A percentile compares a stretch with the other conserved stretches of the same genome.
Evolutionary conservation across 2,113 vertebrate species (phyloP).

Genomic region (Myotis lucifugus): DNA sequence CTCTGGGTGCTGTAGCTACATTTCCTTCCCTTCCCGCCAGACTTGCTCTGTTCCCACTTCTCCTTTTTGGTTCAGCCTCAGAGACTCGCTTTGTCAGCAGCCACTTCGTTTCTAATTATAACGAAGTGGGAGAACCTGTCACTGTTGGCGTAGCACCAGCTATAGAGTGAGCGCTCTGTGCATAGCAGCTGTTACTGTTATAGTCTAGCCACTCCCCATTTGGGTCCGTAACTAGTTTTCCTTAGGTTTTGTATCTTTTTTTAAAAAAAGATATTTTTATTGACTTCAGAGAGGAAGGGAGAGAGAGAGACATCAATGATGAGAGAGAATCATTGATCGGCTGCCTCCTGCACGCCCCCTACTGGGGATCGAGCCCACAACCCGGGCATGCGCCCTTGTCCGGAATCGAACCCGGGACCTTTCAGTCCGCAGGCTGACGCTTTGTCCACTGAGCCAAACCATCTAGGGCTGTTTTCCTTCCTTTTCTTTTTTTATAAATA

Average conservation of each 20-base stretch:
- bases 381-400: no score
- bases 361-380: no score
- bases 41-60: not conserved
- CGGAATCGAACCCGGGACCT: no score
- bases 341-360: no score
- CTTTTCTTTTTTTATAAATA: no score
- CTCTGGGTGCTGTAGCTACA: not conserved
- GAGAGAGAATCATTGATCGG: no score
- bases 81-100: not conserved
- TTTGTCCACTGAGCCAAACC: no score
- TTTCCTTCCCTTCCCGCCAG: not conserved
- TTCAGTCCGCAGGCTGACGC: no score
- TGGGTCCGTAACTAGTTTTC: not conserved
- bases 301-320: no score
- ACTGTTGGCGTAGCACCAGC: rapidly evolving
- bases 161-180: not conserved
- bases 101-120: not conserved
- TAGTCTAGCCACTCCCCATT: not conserved
- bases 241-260: not conserved
- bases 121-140: not conserved
- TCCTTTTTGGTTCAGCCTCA: not conserved
- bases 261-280: no score
- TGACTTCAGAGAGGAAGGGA: no score
- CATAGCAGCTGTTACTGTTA: rapidly evolving
- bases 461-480: no score